Percentiles rank a stretch among this genome's conserved stretches.
These are phyloP conservation scores for Dusona sp. DNA, from an alignment of 2,888 invertebrate species.

Conservation along the genomic window DNA sequence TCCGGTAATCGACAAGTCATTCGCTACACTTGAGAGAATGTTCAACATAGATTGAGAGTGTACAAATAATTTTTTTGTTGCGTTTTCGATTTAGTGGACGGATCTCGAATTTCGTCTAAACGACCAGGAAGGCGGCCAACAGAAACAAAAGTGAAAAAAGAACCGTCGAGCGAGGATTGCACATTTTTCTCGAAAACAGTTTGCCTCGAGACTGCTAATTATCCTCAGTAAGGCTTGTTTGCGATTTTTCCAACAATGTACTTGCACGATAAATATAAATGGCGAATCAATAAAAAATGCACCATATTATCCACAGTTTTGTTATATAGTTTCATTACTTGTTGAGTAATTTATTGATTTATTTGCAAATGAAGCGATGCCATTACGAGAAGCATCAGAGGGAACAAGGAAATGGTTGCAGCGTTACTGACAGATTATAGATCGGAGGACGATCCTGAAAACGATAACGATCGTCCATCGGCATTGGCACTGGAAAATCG, in stretches of 20 bases:
- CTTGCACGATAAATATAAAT: not conserved
- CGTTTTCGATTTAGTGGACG: constrained; percentile 72
- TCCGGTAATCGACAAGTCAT: constrained; percentile 75
- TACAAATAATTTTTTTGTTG: not conserved
- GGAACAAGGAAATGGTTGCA: constrained; percentile 89
- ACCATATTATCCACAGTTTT: not conserved
- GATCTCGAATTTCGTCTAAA: constrained; percentile 78
- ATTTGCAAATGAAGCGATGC: constrained; percentile 86
- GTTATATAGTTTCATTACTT: not conserved
- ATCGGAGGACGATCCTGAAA: constrained; percentile 86
- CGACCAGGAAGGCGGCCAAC: constrained; percentile 78
- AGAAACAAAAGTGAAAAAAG: constrained; percentile 78
- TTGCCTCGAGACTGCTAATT: constrained; percentile 90
- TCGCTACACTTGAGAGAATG: constrained; percentile 24
- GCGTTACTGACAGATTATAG: constrained; percentile 90
- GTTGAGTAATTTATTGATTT: not conserved
- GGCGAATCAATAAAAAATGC: not conserved
- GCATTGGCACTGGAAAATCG: constrained; percentile 70
- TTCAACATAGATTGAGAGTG: not conserved
- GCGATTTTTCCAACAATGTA: not conserved
- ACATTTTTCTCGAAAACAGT: constrained; percentile 90
- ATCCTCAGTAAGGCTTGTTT: constrained; percentile 89
- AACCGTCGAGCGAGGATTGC: constrained; percentile 85
- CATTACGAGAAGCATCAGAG: constrained; percentile 89
- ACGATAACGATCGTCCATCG: constrained; percentile 87